Percentiles rank a stretch among this genome's conserved stretches.
These are phyloP conservation scores for Ceramica pisi DNA, from an alignment of 2,888 invertebrate species.

Conservation along the genomic window DNA sequence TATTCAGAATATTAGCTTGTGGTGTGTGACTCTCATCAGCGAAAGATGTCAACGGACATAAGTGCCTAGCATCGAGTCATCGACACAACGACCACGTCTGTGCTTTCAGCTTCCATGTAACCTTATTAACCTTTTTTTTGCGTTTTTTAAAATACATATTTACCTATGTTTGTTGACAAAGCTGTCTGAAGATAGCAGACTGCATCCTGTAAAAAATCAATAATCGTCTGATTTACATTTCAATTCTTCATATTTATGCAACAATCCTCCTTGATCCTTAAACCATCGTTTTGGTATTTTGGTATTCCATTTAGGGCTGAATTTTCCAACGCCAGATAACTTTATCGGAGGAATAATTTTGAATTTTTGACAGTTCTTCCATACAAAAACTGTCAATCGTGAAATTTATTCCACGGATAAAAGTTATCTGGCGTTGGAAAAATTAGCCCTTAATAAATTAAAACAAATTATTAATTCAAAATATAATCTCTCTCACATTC, in stretches of 20 bases:
- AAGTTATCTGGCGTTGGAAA: too few species aligned
- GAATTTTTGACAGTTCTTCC: too few species aligned
- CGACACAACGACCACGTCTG: too few species aligned
- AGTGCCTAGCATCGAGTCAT: too few species aligned
- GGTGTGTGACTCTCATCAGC: neutral
- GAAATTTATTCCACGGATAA: too few species aligned
- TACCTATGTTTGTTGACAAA: constrained; percentile 1
- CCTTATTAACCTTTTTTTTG: constrained; percentile 6
- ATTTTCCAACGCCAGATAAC: too few species aligned
- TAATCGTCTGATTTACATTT: neutral
- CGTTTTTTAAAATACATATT: constrained; percentile 6
- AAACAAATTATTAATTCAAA: neutral
- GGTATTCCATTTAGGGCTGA: neutral
- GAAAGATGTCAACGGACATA: too few species aligned
- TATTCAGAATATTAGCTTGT: neutral
- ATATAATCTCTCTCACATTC: neutral
- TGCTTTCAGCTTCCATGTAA: neutral
- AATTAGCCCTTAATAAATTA: neutral
- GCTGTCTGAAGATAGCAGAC: neutral
- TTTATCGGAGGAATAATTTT: too few species aligned
- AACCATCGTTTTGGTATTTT: neutral
- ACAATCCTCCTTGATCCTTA: neutral
- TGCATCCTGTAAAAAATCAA: constrained; percentile 8
- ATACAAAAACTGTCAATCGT: too few species aligned
- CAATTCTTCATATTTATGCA: too few species aligned